phyloP scores from a whole-genome alignment of 2,888 invertebrate genomes.

The Trichopria drosophilae region DNA sequence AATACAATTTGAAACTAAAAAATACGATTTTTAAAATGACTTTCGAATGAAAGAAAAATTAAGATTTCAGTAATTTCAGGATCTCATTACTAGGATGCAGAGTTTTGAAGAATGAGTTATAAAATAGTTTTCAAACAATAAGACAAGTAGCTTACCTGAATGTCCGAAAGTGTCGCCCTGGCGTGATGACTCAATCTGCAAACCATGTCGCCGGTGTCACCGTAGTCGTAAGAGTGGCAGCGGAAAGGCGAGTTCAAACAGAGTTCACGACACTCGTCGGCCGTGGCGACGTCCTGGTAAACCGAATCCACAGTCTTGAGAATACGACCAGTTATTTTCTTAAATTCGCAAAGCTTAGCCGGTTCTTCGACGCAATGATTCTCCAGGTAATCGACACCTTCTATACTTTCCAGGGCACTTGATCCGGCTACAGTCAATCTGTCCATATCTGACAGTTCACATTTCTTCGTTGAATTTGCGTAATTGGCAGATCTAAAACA shows the following conservation, averaged over 20 bases:
- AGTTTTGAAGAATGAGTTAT: no score
- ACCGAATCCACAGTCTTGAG: conserved; percentile 93
- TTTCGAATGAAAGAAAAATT: no score
- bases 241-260: conserved; percentile 84
- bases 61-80: no score
- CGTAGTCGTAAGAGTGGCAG: conserved; percentile 92
- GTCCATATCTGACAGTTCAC: conserved; percentile 89
- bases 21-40: no score
- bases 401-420: conserved; percentile 69
- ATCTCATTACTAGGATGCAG: no score
- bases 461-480: conserved; percentile 81
- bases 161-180: conserved; percentile 83
- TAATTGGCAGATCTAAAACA: conserved; percentile 84
- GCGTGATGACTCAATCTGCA: conserved; percentile 92
- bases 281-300: conserved; percentile 83
- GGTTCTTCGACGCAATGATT: conserved; percentile 93
- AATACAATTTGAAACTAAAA: no score
- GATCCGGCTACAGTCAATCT: conserved; percentile 84
- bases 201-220: conserved; percentile 90
- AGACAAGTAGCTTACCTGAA: conserved; percentile 66
- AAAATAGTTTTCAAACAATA: no score
- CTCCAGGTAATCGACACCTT: conserved; percentile 79
- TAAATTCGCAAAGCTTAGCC: conserved; percentile 92
- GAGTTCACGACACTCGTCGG: conserved; percentile 85
- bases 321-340: conserved; percentile 83